Evolutionary conservation across 1,140 invertebrate genomes (phyloP).

Genomic region (Trichonephila clavipes): DNA sequence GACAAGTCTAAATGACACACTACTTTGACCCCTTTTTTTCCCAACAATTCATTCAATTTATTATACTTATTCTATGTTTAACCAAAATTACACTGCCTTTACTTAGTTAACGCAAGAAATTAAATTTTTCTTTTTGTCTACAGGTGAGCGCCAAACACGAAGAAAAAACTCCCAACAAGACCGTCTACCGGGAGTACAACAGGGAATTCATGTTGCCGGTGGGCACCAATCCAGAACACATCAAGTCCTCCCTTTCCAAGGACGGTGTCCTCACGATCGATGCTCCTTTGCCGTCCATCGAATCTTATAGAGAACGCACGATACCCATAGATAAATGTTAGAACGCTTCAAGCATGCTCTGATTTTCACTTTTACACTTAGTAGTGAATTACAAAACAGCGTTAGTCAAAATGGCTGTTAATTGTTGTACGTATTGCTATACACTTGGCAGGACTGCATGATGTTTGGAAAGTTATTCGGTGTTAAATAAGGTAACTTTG

Average conservation of each 20-base stretch:
- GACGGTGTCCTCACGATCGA: constrained; percentile 82
- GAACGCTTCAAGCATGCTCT: not conserved
- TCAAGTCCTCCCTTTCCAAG: constrained; percentile 81
- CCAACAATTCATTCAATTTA: too few species aligned
- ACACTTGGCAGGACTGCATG: constrained; percentile 8
- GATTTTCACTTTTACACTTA: constrained; percentile 8
- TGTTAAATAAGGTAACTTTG: too few species aligned
- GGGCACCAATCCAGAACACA: constrained; percentile 81
- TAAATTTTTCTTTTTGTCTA: not conserved
- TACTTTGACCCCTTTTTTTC: too few species aligned
- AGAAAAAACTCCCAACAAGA: constrained; percentile 80
- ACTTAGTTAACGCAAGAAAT: too few species aligned
- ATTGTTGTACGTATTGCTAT: constrained; percentile 26
- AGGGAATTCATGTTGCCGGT: constrained; percentile 81
- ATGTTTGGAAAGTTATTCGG: not conserved
- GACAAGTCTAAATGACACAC: too few species aligned
- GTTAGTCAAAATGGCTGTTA: not conserved
- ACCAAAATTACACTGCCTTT: too few species aligned
- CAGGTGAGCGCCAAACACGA: constrained; percentile 81
- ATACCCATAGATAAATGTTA: constrained; percentile 77
- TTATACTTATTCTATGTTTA: too few species aligned
- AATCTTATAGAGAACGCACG: constrained; percentile 63
- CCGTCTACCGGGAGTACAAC: constrained; percentile 82
- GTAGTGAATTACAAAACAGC: not conserved
- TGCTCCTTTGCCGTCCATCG: constrained; percentile 80